These are phyloP conservation scores for Empidonax alnorum DNA, from an alignment of 2,113 vertebrate genomes.

Conservation along the genomic window DNA sequence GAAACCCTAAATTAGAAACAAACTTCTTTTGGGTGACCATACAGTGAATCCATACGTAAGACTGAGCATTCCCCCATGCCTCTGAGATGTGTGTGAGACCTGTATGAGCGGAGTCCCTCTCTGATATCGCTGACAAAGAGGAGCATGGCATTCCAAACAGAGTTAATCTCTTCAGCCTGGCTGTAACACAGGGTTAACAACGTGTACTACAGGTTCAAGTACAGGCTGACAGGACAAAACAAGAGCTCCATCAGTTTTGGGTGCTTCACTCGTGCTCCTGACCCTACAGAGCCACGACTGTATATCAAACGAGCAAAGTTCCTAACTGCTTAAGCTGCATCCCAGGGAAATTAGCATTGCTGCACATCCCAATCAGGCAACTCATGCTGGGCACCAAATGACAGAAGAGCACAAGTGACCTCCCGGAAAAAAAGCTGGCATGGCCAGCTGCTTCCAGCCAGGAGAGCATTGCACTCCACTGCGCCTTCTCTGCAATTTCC, in stretches of 20 bases:
- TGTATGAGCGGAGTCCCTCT: background rate
- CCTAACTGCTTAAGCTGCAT: background rate
- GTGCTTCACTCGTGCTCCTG: background rate
- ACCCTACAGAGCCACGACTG: accelerated
- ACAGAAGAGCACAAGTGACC: background rate
- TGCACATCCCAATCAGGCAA: background rate
- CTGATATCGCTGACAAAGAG: background rate
- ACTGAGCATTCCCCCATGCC: background rate
- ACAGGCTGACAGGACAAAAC: background rate
- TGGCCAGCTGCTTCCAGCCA: background rate
- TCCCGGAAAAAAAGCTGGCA: background rate
- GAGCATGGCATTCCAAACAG: background rate
- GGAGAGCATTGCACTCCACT: background rate
- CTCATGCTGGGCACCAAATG: background rate
- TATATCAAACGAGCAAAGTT: background rate
- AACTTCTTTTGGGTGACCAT: background rate
- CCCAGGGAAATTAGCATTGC: background rate
- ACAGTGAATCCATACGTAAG: background rate
- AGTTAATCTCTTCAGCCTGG: background rate
- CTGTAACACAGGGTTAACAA: background rate
- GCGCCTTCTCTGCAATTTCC: background rate
- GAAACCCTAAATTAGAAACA: background rate
- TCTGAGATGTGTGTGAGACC: background rate
- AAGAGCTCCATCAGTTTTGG: background rate
- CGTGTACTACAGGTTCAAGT: background rate